These are phyloP conservation scores for Piprites chloris DNA, from an alignment of 2,113 vertebrate genomes.

Conservation along the genomic window DNA sequence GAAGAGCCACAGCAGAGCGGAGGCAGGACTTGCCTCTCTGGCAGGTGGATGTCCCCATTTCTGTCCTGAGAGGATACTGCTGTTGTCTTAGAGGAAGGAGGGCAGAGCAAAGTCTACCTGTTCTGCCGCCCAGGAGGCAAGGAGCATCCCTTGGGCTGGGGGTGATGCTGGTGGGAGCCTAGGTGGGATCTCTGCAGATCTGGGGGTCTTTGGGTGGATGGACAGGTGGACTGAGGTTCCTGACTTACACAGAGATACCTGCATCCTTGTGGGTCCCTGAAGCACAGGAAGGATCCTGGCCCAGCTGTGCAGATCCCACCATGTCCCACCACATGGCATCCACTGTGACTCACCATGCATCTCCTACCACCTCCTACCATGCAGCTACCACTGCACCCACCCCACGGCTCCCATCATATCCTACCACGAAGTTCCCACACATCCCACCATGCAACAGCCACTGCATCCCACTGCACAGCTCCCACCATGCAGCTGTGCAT, in stretches of 20 bases:
- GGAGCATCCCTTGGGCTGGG: not conserved
- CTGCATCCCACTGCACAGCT: not conserved
- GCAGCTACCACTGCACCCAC: not conserved
- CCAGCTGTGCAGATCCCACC: not conserved
- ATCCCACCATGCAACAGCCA: not conserved
- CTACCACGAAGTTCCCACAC: fast-evolving
- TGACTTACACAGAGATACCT: not conserved
- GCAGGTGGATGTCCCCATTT: not conserved
- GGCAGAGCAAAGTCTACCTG: not conserved
- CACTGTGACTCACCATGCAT: not conserved
- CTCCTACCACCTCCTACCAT: fast-evolving
- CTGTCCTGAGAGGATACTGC: not conserved
- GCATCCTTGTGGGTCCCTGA: not conserved
- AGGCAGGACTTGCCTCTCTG: not conserved
- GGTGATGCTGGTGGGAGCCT: not conserved
- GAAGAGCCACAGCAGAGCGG: not conserved
- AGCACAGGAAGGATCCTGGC: not conserved
- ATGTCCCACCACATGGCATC: not conserved
- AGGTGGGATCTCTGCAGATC: not conserved
- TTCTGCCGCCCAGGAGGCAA: not conserved
- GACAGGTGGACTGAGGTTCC: not conserved
- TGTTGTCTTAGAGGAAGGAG: not conserved
- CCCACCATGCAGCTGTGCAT: no score
- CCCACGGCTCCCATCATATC: not conserved
- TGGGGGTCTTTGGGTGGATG: not conserved